Conservation (phyloP, 2,888 invertebrate species). For the Elgonia sp. region DNA sequence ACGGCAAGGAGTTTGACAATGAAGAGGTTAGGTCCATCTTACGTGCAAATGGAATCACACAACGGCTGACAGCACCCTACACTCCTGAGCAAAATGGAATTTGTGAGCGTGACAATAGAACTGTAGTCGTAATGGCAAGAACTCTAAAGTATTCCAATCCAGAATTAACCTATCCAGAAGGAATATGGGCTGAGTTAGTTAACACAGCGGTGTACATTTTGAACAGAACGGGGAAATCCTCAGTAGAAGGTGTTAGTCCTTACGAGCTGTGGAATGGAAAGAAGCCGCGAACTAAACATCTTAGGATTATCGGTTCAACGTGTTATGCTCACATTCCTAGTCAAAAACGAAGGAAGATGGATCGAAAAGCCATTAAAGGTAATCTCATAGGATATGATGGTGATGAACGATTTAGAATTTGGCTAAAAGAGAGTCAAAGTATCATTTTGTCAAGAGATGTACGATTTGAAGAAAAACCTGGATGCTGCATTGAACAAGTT, state of each 20-base stretch:
- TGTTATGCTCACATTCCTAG: slow-evolving; percentile 51
- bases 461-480: slow-evolving; percentile 76
- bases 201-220: slow-evolving; percentile 46
- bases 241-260: slow-evolving; percentile 75
- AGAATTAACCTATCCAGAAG: slow-evolving; percentile 76
- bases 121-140: slow-evolving; percentile 80
- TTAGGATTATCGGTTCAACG: slow-evolving; percentile 33
- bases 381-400: slow-evolving; percentile 79
- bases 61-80: slow-evolving; percentile 76
- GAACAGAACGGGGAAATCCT: slow-evolving; percentile 76
- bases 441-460: slow-evolving; percentile 78
- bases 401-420: slow-evolving; percentile 80
- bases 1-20: slow-evolving; percentile 81
- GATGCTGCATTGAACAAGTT: slow-evolving; percentile 42
- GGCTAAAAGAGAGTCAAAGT: slow-evolving; percentile 61
- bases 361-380: slow-evolving; percentile 44
- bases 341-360: slow-evolving; percentile 51
- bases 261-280: slow-evolving; percentile 76
- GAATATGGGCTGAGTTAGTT: slow-evolving; percentile 65
- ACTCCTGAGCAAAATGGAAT: slow-evolving; percentile 78
- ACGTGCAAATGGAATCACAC: slow-evolving; percentile 71
- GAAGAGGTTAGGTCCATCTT: slow-evolving; percentile 77
- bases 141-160: slow-evolving; percentile 79
- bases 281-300: slow-evolving; percentile 44
- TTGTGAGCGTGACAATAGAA: slow-evolving; percentile 78